Percentiles rank a stretch among this genome's conserved stretches.
Conservation (phyloP, 2,113 vertebrate species). For the Ciconia boyciana region DNA sequence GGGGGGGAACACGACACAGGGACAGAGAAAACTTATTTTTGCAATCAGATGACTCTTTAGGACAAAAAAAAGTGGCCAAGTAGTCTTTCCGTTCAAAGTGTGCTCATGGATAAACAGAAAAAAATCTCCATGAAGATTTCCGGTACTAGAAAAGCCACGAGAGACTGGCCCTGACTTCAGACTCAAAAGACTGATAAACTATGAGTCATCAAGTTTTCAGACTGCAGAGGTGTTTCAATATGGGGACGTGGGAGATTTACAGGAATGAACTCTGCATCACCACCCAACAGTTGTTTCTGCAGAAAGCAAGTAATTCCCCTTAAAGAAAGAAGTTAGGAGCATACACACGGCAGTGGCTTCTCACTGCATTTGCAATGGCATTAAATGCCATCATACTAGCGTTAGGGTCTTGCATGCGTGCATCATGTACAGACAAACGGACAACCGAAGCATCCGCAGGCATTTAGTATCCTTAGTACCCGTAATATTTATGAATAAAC, state of each 20-base stretch:
- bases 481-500: not conserved
- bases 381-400: not conserved
- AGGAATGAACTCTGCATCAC: not conserved
- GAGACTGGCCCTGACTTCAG: not conserved
- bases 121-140: not conserved
- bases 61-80: not conserved
- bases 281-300: not conserved
- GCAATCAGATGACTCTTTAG: not conserved
- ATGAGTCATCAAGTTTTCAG: conserved; percentile 53
- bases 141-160: not conserved
- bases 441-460: not conserved
- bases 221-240: not conserved
- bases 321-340: not conserved
- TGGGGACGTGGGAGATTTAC: not conserved
- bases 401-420: not conserved
- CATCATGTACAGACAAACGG: not conserved
- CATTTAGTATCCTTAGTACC: not conserved
- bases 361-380: not conserved
- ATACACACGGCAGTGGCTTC: not conserved
- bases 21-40: not conserved
- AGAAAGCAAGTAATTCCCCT: not conserved
- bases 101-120: not conserved
- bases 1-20: accelerated
- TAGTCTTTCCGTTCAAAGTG: not conserved
- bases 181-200: conserved; percentile 31